Evolutionary conservation across 2,113 vertebrate genomes (phyloP).

Genomic region (Diphyllodes magnificus): DNA sequence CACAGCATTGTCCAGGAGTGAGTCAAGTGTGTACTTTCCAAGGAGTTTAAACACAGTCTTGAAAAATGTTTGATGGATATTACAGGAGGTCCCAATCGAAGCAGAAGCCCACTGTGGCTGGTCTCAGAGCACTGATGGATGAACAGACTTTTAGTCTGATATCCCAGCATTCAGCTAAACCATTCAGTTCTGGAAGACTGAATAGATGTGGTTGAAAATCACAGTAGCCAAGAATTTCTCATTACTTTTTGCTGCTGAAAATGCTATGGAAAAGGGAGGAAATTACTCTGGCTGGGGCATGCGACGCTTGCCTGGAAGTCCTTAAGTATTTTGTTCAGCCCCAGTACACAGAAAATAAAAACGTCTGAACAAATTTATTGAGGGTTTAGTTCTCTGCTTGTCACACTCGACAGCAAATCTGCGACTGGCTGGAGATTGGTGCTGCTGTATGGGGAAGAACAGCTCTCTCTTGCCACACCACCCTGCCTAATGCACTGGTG

Average conservation of each 20-base stretch:
- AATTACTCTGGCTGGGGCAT: neutral
- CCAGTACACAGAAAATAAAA: neutral
- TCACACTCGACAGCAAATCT: neutral
- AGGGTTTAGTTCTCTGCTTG: neutral
- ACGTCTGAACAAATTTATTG: neutral
- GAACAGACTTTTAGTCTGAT: neutral
- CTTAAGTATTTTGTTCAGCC: conserved; percentile 5
- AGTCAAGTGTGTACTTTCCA: neutral
- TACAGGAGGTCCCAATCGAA: neutral
- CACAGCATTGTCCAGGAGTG: neutral
- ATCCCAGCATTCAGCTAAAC: neutral
- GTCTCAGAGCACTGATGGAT: neutral
- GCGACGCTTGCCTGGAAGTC: neutral
- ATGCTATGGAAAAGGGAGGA: neutral
- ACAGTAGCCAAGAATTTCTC: neutral
- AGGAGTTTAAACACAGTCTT: neutral
- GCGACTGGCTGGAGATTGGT: neutral
- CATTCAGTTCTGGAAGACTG: neutral
- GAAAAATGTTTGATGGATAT: neutral
- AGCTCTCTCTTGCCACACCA: neutral
- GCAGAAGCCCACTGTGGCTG: neutral
- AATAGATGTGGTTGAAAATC: neutral
- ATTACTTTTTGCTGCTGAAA: neutral
- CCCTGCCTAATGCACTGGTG: neutral
- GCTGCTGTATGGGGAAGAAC: neutral